Evolutionary conservation across 2,888 invertebrate species (phyloP), one percentile per base, ranked within the genome.

Genomic region (Mythimna loreyi): DNA sequence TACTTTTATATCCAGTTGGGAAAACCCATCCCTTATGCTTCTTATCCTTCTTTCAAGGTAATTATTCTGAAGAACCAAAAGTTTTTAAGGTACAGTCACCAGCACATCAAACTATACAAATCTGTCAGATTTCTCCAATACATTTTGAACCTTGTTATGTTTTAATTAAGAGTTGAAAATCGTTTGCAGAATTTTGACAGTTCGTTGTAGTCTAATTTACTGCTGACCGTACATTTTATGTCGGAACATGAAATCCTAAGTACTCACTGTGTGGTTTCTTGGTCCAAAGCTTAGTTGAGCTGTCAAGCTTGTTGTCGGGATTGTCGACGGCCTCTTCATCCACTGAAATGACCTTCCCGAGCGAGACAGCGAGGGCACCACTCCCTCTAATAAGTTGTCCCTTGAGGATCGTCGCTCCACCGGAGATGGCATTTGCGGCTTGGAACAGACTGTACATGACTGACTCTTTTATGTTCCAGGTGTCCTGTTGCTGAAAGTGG

Each of bases 351-450:
- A 98, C 95, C 86, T 96, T 93, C 59, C 96, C 96, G 2, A 96
- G 80, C 9, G 93, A 94, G 0, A 94, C 85, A 0, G 96, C 96
- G 33, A 96, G 84, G 0, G 95, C 92, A 16, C 98, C 98, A 64
- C 98, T 97, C 53, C 98, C 98, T 93, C 98, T 98, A 83, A 98
- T 97, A 36, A 98, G 94, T 90, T 98, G 98, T 0, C 98, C 98
- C 87, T 98, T 98, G 19, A 98, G 96, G 36, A 98, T 98, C 4
- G 98, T 97, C 13, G 98, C 97, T 58, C 98, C 98, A 13, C 98
- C 98, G 13, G 98, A 98, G 76, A 98, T 98, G 19, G 98, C 98
- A 88, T 98, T 98, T 1, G 98, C 97, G 0, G 98, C 98, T 96
- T 98, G 98, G 87, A 98, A 97, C 13, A 98, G 96, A 5, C 98